Evolutionary conservation across 2,888 invertebrate genomes (phyloP), one percentile per base, ranked within the genome.

Genomic region (Andricus quercusramuli): DNA sequence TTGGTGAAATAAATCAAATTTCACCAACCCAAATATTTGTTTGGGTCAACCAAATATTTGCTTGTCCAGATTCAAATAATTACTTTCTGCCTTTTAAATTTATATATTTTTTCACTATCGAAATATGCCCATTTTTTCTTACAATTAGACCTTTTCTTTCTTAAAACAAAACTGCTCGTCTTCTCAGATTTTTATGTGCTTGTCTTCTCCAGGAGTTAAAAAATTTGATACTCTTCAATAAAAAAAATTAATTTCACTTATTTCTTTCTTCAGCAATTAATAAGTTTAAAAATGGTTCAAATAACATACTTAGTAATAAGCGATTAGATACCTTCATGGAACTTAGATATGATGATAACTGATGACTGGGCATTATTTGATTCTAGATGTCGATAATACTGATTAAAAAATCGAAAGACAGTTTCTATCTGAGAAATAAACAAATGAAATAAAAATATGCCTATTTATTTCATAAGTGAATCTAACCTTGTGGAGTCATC

Each of bases 281-380:
- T 25, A 22, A 62, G 13, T 15, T 62, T 32, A 3, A n/a, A n/a
- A 37, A 66, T 66, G 37, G n/a, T 20, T 37, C 66, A n/a, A 70
- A 17, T 25, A 41, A 25, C 37, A 47, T 47, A 25, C 25, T 25
- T 44, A 47, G 29, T 25, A 70, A 70, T 17, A 17, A 70, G 47
- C 17, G 70, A 70, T 70, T 70, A 70, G 70, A 47, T 70, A n/a
- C 32, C 51, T 70, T 17, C 9, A 32, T 32, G 51, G 47, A 70
- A 20, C 17, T 51, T 70, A 47, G 70, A 70, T 70, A 51, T 56
- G 20, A 47, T 51, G 47, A 70, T 70, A 51, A 29, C 29, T 20
- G 74, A 70, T 70, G 41, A 56, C 25, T 41, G 51, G 4, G 20
- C 74, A 32, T 56, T 32, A 51, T 74, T 74, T 74, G 32, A 74